These are phyloP conservation scores for Pseudomyrmex sp. DNA, from an alignment of 1,140 invertebrate species.

Conservation along the genomic window DNA sequence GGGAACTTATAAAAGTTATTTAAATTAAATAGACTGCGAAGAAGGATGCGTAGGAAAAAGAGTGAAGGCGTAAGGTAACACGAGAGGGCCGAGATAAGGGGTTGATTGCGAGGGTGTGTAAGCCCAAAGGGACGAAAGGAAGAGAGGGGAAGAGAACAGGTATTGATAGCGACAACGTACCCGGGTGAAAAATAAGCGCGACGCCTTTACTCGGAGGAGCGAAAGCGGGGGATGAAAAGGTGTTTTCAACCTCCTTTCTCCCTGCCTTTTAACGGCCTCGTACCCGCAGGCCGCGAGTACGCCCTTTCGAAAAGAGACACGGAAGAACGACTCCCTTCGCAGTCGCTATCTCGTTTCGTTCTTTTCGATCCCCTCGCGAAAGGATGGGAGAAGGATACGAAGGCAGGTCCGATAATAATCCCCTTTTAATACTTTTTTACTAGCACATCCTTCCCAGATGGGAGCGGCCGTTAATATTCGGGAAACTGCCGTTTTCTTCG, in stretches of 20 bases:
- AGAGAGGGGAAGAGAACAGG: conserved; percentile 46
- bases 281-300: conserved; percentile 30
- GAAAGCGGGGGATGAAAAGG: conserved; percentile 68
- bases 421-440: conserved; percentile 64
- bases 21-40: conserved; percentile 77
- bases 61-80: conserved; percentile 16
- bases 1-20: conserved; percentile 77
- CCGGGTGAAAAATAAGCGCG: conserved; percentile 74
- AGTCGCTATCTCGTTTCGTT: conserved; percentile 51
- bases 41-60: conserved; percentile 15
- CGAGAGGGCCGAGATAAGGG: conserved; percentile 70
- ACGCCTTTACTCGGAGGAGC: conserved; percentile 25
- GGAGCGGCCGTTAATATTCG: conserved; percentile 35
- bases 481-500: conserved; percentile 9
- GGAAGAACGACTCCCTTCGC: conserved; percentile 17
- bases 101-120: conserved; percentile 68
- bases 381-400: neutral
- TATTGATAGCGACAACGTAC: conserved; percentile 75
- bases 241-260: conserved; percentile 46
- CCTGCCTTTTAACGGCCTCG: conserved; percentile 54
- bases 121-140: conserved; percentile 35
- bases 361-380: conserved; percentile 44
- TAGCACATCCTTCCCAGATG: conserved; percentile 33
- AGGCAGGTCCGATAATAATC: conserved; percentile 63
- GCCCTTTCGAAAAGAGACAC: conserved; percentile 4